Evolutionary conservation across 2,888 invertebrate genomes (phyloP).

Genomic region (Lagria hirta): DNA sequence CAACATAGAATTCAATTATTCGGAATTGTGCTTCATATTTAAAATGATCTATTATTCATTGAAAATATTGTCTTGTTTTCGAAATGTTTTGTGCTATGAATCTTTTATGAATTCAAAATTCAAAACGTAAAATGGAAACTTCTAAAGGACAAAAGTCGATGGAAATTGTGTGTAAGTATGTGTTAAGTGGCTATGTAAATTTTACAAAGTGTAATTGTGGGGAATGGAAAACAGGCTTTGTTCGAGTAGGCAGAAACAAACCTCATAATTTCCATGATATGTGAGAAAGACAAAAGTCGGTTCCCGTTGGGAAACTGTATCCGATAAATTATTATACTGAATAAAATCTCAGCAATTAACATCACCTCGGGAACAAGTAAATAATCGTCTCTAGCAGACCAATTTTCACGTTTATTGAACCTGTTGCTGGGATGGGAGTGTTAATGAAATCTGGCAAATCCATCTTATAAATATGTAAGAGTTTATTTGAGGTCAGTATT

Average conservation of each 20-base stretch:
- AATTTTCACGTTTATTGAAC: slow-evolving; percentile 20
- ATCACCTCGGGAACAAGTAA: slow-evolving; percentile 13
- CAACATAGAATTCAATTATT: too few species aligned
- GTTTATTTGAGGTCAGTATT: slow-evolving; percentile 11
- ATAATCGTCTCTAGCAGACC: slow-evolving; percentile 6
- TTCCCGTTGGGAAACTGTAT: slow-evolving; percentile 7
- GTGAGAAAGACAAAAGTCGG: slow-evolving; percentile 13
- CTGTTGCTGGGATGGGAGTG: slow-evolving; percentile 17
- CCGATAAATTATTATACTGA: slow-evolving; percentile 9
- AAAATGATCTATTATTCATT: too few species aligned
- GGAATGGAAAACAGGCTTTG: slow-evolving; percentile 4
- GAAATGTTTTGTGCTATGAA: too few species aligned
- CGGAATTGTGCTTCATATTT: too few species aligned
- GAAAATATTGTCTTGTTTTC: too few species aligned
- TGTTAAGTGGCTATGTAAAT: slow-evolving; percentile 7
- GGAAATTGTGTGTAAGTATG: slow-evolving; percentile 1
- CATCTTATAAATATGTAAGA: slow-evolving; percentile 16
- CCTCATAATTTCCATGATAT: slow-evolving; percentile 14
- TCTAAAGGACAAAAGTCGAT: too few species aligned
- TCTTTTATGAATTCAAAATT: too few species aligned
- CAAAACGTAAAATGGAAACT: too few species aligned
- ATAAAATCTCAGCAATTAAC: slow-evolving; percentile 19
- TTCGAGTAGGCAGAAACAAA: slow-evolving; percentile 3
- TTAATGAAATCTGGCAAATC: slow-evolving; percentile 16
- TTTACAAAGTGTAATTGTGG: slow-evolving; percentile 4